Percentiles rank a stretch among this genome's conserved stretches.
Evolutionary conservation across 2,113 vertebrate species (phyloP).

Genomic region (Hystrix brachyura): DNA sequence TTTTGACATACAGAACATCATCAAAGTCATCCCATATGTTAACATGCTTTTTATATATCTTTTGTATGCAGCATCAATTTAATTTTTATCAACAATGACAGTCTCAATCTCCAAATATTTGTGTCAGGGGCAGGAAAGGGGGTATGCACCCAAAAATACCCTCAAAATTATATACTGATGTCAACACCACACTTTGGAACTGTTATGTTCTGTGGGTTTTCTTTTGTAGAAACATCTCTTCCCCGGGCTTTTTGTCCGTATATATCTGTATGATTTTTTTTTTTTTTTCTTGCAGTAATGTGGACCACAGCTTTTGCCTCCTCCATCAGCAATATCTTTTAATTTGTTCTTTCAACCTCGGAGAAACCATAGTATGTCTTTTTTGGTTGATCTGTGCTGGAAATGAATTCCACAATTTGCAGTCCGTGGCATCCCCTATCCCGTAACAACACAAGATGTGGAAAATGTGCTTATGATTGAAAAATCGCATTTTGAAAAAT

Average conservation of each 20-base stretch:
- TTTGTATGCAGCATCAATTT: constrained; percentile 74
- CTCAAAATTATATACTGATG: constrained; percentile 80
- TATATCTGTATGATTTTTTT: background rate
- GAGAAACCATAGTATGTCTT: constrained; percentile 51
- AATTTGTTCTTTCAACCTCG: constrained; percentile 69
- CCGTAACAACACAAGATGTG: constrained; percentile 76
- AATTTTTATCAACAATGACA: constrained; percentile 83
- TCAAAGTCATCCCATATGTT: constrained; percentile 76
- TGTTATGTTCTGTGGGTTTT: constrained; percentile 80
- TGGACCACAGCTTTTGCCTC: constrained; percentile 31
- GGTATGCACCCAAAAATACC: constrained; percentile 71
- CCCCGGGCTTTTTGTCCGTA: constrained; percentile 1
- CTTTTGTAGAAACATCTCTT: constrained; percentile 77
- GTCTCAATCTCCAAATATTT: constrained; percentile 83
- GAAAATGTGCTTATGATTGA: constrained; percentile 79
- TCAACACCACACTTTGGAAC: constrained; percentile 73
- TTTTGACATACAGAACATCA: constrained; percentile 57
- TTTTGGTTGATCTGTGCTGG: constrained; percentile 57
- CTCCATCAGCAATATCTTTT: constrained; percentile 49
- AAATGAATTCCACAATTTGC: constrained; percentile 77
- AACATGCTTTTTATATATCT: constrained; percentile 82
- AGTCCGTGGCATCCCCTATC: constrained; percentile 27
- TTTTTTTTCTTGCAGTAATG: background rate
- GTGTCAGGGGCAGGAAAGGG: constrained; percentile 78
- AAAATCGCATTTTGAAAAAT: constrained; percentile 81